Base-by-base conservation (phyloP, 2,797 vertebrate genomes). In the Sternotherus odoratus region DNA sequence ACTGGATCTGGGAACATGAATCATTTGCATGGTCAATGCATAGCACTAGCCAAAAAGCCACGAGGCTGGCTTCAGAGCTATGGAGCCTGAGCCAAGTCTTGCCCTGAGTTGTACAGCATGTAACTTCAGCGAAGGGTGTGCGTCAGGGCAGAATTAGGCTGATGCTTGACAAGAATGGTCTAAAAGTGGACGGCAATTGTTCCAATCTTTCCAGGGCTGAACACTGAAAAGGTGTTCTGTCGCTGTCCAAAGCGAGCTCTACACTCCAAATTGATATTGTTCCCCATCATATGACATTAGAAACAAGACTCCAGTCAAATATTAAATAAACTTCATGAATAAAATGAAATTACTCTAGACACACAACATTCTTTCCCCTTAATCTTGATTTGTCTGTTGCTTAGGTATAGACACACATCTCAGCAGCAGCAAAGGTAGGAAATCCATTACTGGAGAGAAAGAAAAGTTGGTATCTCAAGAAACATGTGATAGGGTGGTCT, bases 321-420 rank as follows among this genome's bases (percentile, higher is more conserved):
- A 87, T 92, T 11, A 85, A 26, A 85, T 33, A n/a, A 77, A 75
- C 82, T 80, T 91, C 74, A 89, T 83, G 78, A 88, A 91, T 80
- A 90, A 63, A 90, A 89, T 72, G 54, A 74, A 88, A 53, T 53
- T 1, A 83, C 12, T 80, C 49, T 36, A 24, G 50, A 89, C 36
- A 80, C 4, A n/a, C 60, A 9, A 63, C 8, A 30, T 79, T 86
- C 39, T 91, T 69, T 91, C 92, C 57, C 84, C 36, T 72, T 39
- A 72, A 23, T n/a, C 36, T 43, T 43, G 36, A 26, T 39, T 56
- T 43, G 69, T 7, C 39, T 43, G 69, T 72, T 39, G 39, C 69
- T 93, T 50, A 74, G 33, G 21, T 91, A 77, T 81, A 36, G 33
- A 12, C 81, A 69, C 6, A 26, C 49, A 33, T 74, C 17, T 13